Base-by-base conservation (phyloP, 2,888 invertebrate species). In the Tortrix viridana region DNA sequence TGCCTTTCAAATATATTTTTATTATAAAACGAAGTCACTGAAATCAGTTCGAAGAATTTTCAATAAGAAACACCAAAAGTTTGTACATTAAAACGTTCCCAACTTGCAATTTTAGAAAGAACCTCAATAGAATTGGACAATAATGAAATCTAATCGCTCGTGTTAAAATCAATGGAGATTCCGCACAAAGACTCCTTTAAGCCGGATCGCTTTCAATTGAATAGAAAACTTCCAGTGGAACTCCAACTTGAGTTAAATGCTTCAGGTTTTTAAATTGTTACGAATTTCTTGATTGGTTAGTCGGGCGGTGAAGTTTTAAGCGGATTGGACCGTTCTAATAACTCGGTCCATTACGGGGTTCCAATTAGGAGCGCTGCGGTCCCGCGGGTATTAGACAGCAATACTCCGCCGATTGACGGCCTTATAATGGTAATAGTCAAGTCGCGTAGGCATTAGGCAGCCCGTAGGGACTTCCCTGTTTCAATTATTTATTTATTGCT, bases 271-370 rank as follows among this genome's bases (percentile, higher is more conserved):
- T 53, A 63, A 63, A 58, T 63, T 63, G 63, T 58, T 63, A 58
- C 63, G 53, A 53, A 58, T 58, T 53, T 58, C 63, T 58, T 53
- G 63, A 63, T 63, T 63, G 58, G 63, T 58, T 63, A 63, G 52
- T 43, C 44, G 23, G 57, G 26, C 47, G 26, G 52, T 50, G 22
- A 58, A 63, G 57, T 63, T 63, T 63, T 58, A 63, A 63, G 63
- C 63, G 63, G 63, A 63, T 63, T 63, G 63, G 63, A 58, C 52
- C 50, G 62, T 57, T 57, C 58, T 63, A 58, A 63, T 63, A 63
- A 63, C 47, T 58, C 52, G 47, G 47, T 63, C 53, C 53, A 58
- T 63, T 63, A 63, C 57, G 50, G 63, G 16, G 56, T 57, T 43
- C 63, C 52, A 58, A 63, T 63, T 58, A 53, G 47, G 41, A 63